These are phyloP conservation scores for Drosophila suzukii DNA, from an alignment of 1,140 invertebrate genomes.

Conservation along the genomic window DNA sequence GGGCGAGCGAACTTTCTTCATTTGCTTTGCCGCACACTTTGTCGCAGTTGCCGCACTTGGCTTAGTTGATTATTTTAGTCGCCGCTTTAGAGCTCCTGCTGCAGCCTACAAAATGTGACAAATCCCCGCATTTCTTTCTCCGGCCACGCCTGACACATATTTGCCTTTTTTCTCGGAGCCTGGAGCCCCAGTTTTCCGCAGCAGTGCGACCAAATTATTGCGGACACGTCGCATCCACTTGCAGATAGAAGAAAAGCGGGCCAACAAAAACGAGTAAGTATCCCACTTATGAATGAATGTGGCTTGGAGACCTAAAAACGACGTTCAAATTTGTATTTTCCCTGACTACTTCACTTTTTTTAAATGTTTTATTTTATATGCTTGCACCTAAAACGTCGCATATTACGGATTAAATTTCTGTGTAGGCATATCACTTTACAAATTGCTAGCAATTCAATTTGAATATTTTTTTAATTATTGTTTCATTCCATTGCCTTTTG, in stretches of 20 bases:
- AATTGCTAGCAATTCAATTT: not conserved
- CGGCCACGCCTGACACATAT: slow-evolving; percentile 63
- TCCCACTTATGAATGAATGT: slow-evolving; percentile 2
- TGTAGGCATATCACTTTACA: not conserved
- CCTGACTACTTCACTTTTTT: too few species aligned
- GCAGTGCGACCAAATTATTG: slow-evolving; percentile 68
- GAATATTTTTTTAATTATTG: not conserved
- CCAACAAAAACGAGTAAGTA: slow-evolving; percentile 6
- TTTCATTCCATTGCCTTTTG: not conserved
- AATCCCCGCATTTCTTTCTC: slow-evolving; percentile 45
- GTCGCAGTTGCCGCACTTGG: slow-evolving; percentile 67
- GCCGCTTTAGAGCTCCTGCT: slow-evolving; percentile 18
- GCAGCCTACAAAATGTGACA: slow-evolving; percentile 76
- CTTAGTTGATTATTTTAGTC: slow-evolving; percentile 71
- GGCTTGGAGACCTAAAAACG: not conserved
- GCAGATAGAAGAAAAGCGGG: slow-evolving; percentile 11
- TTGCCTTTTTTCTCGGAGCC: slow-evolving; percentile 25
- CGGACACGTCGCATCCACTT: slow-evolving; percentile 64
- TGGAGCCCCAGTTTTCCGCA: slow-evolving; percentile 42
- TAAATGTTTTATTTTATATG: too few species aligned
- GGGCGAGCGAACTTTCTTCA: slow-evolving; percentile 62
- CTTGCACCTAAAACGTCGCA: too few species aligned
- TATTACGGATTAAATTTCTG: too few species aligned
- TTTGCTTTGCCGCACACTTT: slow-evolving; percentile 68
- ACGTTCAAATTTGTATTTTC: not conserved